Conservation (phyloP, 2,797 vertebrate genomes). For the Macropus fuliginosus region DNA sequence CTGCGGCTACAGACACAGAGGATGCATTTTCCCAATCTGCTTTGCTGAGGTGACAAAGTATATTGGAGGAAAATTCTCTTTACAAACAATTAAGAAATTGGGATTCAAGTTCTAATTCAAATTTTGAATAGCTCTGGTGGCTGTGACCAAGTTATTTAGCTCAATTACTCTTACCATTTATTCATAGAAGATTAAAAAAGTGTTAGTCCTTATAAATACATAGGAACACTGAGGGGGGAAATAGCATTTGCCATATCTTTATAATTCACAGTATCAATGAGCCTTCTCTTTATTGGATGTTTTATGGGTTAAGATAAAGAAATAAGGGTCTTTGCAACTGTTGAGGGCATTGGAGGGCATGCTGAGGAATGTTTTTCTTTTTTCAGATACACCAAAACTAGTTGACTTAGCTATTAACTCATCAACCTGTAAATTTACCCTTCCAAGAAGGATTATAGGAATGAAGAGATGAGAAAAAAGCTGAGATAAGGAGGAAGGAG, state of each 20-base stretch:
- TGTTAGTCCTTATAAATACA: conserved; percentile 18
- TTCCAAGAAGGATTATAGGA: not conserved
- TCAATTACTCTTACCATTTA: not conserved
- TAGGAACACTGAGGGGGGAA: conserved; percentile 12
- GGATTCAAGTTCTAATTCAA: not conserved
- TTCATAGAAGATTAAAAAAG: not conserved
- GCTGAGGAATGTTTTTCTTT: not conserved
- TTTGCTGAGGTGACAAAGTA: not conserved
- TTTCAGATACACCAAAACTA: not conserved
- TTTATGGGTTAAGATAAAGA: not conserved
- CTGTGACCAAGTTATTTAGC: not conserved
- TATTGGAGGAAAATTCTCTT: conserved; percentile 31
- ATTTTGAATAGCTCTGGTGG: conserved; percentile 15
- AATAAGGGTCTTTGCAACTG: not conserved
- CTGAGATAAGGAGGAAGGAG: not conserved
- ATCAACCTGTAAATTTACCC: not conserved
- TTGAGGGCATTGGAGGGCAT: not conserved
- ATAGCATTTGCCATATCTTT: not conserved
- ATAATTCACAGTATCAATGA: not conserved
- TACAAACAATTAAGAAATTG: conserved; percentile 38
- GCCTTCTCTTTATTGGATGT: not conserved
- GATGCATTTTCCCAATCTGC: not conserved
- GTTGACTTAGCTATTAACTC: not conserved
- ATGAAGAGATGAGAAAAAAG: not conserved
- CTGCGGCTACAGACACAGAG: conserved; percentile 46